Base-by-base conservation (phyloP, 2,113 vertebrate species). In the Hippocampus barbouri region DNA sequence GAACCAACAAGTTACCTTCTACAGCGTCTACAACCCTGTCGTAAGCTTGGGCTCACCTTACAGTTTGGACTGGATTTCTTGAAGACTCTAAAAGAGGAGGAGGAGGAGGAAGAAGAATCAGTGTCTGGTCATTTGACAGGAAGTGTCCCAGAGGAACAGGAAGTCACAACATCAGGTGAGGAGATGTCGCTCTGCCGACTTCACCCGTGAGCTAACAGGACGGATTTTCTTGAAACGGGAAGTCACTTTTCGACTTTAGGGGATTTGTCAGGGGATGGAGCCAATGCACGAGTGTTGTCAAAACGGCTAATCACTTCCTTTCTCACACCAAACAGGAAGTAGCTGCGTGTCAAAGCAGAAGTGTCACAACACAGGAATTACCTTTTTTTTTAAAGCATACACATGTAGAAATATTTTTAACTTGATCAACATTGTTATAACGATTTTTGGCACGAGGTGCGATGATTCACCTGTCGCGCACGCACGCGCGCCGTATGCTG, bases 11-110 rank as follows among this genome's bases (percentile, higher is more conserved):
- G 30, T 62, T 30, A 62, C 60, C 30, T 47, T 47, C 27, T 1
- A 30, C 27, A 61, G 27, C 30, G 23, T 45, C 25, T 5, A 25
- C 23, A 27, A 59, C 23, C 56, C 12, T 15, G n/a, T 25, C 25
- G 3, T 23, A 1, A 25, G 21, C 7, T 14, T 5, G 56, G 23
- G 47, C 84, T 88, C 85, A 93, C 91, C 89, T 93, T 93, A 81
- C 91, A 93, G 82, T 93, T 93, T 66, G 91, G 91, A 78, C 91
- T 93, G n/a, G 91, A 93, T 83, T 93, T 93, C 89, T 93, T 93
- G 71, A 93, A 93, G 56, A 93, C 91, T 88, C 91, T 93, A 81
- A 40, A 63, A 63, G 43, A 60, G 60, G 61, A 78, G 67, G 21
- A 76, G n/a, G n/a, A 25, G 67, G 21, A 76, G 72, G 57, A 75